Evolutionary conservation across 2,113 vertebrate genomes (phyloP).

Genomic region (Sporophila hypoxantha): DNA sequence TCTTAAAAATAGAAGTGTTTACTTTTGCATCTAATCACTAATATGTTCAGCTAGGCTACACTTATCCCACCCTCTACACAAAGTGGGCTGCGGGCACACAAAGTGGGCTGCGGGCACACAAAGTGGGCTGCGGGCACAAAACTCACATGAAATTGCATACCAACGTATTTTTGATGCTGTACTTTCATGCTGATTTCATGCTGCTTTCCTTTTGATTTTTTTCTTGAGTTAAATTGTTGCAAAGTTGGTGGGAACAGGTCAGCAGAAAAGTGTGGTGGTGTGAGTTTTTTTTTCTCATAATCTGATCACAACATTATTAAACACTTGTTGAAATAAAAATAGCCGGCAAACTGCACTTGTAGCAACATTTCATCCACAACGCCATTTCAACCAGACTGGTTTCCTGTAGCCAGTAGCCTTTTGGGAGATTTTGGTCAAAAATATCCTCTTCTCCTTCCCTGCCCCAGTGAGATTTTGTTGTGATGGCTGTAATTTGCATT

Average conservation of each 20-base stretch:
- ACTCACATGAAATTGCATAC: background rate
- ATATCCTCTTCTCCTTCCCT: background rate
- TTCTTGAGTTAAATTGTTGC: background rate
- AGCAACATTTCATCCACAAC: background rate
- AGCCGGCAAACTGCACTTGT: background rate
- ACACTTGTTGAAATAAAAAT: background rate
- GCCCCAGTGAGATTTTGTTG: background rate
- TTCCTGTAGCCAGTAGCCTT: background rate
- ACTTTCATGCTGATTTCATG: background rate
- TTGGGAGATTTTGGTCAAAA: background rate
- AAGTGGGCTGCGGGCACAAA: background rate
- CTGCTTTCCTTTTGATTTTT: background rate
- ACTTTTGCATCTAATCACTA: background rate
- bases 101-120: background rate
- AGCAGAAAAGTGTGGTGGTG: background rate
- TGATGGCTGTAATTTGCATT: background rate
- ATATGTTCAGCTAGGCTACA: background rate
- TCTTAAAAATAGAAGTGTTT: background rate
- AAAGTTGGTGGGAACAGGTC: background rate
- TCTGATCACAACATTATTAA: background rate
- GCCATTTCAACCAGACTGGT: background rate
- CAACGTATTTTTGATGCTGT: background rate
- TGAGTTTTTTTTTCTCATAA: background rate
- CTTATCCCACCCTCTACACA: background rate
- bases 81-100: background rate